Base-by-base conservation (phyloP, 2,113 vertebrate species). In the Syngnathus floridae region DNA sequence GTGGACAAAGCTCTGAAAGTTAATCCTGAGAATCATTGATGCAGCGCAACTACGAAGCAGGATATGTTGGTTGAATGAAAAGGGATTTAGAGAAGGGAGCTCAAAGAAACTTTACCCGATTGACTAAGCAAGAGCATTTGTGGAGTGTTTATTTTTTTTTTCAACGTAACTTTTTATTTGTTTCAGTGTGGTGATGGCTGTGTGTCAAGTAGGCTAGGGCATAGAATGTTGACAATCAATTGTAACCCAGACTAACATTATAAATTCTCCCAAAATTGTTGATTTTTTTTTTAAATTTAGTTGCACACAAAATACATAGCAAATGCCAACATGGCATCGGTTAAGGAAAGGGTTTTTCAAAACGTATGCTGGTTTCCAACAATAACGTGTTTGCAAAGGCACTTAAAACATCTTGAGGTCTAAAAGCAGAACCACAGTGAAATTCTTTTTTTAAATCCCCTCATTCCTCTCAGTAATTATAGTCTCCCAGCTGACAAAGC, bases 381-480 rank as follows among this genome's bases (percentile, higher is more conserved):
- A 64, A 16, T 4, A 56, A 21, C 64, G 16, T 65, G 54, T 45
- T 71, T 49, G 59, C 60, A 76, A 66, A 66, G 66, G 54, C 31
- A 65, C 31, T 66, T 75, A 31, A 71, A 72, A 62, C 13, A 48
- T 71, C 58, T 69, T 37, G 70, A 65, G 56, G 74, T 72, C 31
- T 68, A 68, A 85, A 79, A 74, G 65, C 64, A 57, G 41, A 74
- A 43, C 62, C 13, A 19, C 74, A 71, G 67, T 68, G 62, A 82
- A 82, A 87, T 80, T 78, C 71, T 69, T 80, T 56, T 59, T 57
- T 43, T 41, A 77, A 77, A 77, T 80, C 69, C 64, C 71, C 79
- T 74, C 59, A 74, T 80, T 84, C 82, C 78, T 82, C 67, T 72
- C 43, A 35, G 72, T 86, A 88, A 88, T 84, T 85, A 86, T 69